Evolutionary conservation across 2,888 invertebrate genomes (phyloP).

Genomic region (Tenodera sinensis): DNA sequence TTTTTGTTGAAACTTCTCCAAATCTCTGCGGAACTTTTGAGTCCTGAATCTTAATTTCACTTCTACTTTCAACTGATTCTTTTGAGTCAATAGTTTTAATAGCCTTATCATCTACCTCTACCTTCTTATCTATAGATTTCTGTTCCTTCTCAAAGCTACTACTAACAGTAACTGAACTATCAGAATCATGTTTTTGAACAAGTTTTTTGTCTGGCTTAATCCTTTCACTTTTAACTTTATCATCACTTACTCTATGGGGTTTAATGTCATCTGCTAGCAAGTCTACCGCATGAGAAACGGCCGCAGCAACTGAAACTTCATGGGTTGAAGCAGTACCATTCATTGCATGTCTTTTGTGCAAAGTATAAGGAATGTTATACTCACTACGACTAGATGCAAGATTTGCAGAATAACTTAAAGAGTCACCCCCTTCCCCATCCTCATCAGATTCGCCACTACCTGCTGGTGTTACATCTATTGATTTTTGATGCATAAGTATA

Average conservation of each 20-base stretch:
- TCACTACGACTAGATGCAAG: slow-evolving; percentile 53
- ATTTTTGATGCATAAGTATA: slow-evolving; percentile 80
- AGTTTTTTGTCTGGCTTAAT: not conserved
- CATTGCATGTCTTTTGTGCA: slow-evolving; percentile 81
- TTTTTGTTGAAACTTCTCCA: not conserved
- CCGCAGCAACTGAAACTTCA: not conserved
- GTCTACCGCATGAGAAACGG: slow-evolving; percentile 13
- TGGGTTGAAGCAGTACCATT: slow-evolving; percentile 66
- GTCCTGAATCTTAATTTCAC: not conserved
- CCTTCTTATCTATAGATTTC: not conserved
- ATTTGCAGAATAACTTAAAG: slow-evolving; percentile 45
- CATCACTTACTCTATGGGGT: not conserved
- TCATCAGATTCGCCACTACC: slow-evolving; percentile 74
- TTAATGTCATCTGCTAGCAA: slow-evolving; percentile 7
- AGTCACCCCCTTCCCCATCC: slow-evolving; percentile 50
- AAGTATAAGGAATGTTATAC: slow-evolving; percentile 76
- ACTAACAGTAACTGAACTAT: not conserved
- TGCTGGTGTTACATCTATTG: slow-evolving; percentile 78
- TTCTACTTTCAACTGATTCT: not conserved
- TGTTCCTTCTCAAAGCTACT: not conserved
- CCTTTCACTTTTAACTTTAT: not conserved
- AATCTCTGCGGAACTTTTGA: not conserved
- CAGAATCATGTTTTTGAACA: not conserved
- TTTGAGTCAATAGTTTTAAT: not conserved
- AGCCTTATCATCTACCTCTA: not conserved